A percentile compares a stretch with the other conserved stretches of the same genome.
phyloP scores from a whole-genome alignment of 2,888 invertebrate species.

The Ariolimax columbianus region DNA sequence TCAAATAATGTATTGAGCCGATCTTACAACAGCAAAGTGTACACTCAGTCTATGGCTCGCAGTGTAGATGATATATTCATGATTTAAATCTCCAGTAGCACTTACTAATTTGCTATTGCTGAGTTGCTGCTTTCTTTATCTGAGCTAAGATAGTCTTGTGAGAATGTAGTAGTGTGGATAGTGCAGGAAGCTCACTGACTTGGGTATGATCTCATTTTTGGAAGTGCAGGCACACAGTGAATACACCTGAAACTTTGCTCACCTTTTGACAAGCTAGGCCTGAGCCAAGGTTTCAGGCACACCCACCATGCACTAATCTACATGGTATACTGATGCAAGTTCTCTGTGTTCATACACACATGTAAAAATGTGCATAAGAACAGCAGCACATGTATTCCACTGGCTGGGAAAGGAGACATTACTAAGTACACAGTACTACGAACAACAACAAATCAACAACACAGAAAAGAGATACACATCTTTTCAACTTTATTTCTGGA shows the following conservation, averaged over 20 bases:
- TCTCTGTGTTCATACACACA: neutral
- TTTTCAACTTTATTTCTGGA: neutral
- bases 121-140: neutral
- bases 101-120: neutral
- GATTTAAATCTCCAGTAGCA: neutral
- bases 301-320: conserved; percentile 45
- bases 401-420: neutral
- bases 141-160: neutral
- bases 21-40: no score
- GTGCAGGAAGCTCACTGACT: neutral
- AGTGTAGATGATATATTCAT: neutral
- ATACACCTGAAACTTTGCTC: conserved; percentile 80
- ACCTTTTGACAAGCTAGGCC: conserved; percentile 75
- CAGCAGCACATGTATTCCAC: neutral
- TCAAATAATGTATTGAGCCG: no score
- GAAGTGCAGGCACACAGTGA: conserved; percentile 53
- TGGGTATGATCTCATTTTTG: neutral
- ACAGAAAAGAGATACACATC: neutral
- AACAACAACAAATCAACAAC: neutral
- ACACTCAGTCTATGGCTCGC: no score
- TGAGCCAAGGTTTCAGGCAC: conserved; percentile 79
- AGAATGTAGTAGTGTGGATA: neutral
- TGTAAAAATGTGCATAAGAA: neutral
- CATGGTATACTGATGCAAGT: neutral
- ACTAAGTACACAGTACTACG: neutral